These are phyloP conservation scores for Burhinus oedicnemus DNA, from an alignment of 2,113 vertebrate genomes.

Conservation along the genomic window DNA sequence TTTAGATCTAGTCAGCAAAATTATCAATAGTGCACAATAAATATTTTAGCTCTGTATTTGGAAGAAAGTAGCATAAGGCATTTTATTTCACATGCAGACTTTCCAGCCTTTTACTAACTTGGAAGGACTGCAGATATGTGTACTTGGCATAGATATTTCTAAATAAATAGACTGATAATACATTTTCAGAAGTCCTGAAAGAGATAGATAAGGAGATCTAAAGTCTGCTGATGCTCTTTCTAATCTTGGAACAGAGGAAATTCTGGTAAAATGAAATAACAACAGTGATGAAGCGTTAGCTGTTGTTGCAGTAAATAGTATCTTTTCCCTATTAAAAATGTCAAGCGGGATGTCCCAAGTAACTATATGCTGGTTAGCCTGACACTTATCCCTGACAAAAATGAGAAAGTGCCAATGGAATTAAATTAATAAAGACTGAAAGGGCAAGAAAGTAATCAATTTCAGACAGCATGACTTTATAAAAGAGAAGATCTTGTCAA, in stretches of 20 bases:
- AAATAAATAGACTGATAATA: neutral
- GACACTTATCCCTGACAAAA: neutral
- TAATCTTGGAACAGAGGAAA: neutral
- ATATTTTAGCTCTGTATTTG: neutral
- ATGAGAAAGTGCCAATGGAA: neutral
- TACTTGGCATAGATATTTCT: neutral
- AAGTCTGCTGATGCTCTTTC: neutral
- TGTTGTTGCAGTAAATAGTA: neutral
- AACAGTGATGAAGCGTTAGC: neutral
- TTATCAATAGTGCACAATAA: too few relatives aligned
- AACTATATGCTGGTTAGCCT: neutral
- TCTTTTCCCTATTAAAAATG: constrained; percentile 5
- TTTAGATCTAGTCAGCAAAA: neutral
- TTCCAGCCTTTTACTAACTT: neutral
- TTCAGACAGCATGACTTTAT: constrained; percentile 23
- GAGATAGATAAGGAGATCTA: neutral
- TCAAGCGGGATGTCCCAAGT: neutral
- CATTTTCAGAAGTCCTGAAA: neutral
- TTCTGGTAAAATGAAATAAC: constrained; percentile 1
- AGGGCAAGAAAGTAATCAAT: constrained; percentile 41
- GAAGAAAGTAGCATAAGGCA: neutral
- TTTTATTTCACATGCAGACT: neutral
- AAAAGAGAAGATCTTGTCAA: constrained; percentile 33
- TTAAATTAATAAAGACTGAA: constrained; percentile 49
- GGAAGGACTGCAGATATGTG: neutral